phyloP scores from a whole-genome alignment of 1,140 invertebrate species.

The Nixonia krombeini region DNA sequence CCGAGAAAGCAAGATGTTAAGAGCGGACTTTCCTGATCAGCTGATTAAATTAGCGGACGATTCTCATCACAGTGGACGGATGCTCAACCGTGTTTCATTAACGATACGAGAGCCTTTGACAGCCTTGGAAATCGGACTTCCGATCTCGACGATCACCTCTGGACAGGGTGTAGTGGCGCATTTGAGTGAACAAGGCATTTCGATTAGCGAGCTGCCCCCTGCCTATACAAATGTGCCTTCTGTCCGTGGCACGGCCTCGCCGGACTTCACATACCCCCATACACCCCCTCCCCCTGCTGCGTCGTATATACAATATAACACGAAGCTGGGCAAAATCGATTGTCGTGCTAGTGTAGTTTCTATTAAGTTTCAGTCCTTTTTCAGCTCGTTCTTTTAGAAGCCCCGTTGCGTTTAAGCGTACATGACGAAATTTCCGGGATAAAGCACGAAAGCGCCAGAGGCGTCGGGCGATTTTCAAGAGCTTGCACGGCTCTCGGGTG shows the following conservation, averaged over 20 bases:
- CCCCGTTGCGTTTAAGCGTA: background rate
- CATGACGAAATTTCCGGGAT: slow-evolving; percentile 1
- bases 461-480: slow-evolving; percentile 13
- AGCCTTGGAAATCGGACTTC: slow-evolving; percentile 47
- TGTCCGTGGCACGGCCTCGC: slow-evolving; percentile 35
- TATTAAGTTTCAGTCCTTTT: slow-evolving; percentile 39
- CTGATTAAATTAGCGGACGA: slow-evolving; percentile 20
- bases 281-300: too few relatives aligned
- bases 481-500: background rate
- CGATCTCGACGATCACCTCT: slow-evolving; percentile 36
- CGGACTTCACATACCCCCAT: slow-evolving; percentile 18
- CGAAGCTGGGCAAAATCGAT: slow-evolving; percentile 41
- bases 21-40: slow-evolving; percentile 12
- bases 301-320: slow-evolving; percentile 26
- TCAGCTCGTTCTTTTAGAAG: slow-evolving; percentile 11
- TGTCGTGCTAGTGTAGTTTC: slow-evolving; percentile 32
- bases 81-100: slow-evolving; percentile 56
- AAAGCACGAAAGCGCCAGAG: background rate
- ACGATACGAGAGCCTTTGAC: slow-evolving; percentile 38
- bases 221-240: slow-evolving; percentile 41
- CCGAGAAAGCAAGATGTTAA: slow-evolving; percentile 5
- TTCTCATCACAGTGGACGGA: slow-evolving; percentile 16
- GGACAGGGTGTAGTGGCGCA: slow-evolving; percentile 28
- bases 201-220: slow-evolving; percentile 49
- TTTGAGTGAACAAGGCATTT: slow-evolving; percentile 58